Evolutionary conservation across 2,113 vertebrate genomes (phyloP), one percentile per base, ranked within the genome.

Genomic region (Psilopsiagon aymara): DNA sequence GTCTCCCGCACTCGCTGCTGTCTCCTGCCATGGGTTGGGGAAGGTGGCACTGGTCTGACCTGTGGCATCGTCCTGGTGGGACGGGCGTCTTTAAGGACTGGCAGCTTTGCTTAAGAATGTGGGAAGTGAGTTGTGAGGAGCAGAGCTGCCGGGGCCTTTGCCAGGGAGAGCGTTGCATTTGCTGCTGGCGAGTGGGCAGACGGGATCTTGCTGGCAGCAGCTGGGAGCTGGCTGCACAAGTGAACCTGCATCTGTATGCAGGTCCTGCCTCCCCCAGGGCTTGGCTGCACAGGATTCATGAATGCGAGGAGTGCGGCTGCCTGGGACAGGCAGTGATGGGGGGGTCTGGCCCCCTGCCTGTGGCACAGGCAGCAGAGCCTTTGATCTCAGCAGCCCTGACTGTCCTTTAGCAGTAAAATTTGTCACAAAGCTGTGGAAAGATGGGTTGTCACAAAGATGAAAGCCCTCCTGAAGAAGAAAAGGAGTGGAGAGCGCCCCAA

Each of bases 51-150:
- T 57, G 71, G 31, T 62, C 66, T 27, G 33, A 17, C 17, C 33
- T 6, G 1, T 1, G 1, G 31, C 81, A 39, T 31, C 2, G 1
- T 47, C 44, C 23, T 4, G 16, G 3, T 46, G 44, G 29, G 11
- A 93, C 17, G 28, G 25, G 25, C 16, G 1, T 24, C 57, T 80
- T 59, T 75, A 52, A 84, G 39, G 68, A 52, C 33, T 41, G 43
- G 13, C 5, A 68, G 4, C 62, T 67, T 82, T 29, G 21, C 52
- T 82, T 88, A n/a, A 69, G 63, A 81, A 66, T 25, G 5, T 23
- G 39, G 66, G 86, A 69, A 25, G 68, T 62, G 80, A 63, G 11
- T 46, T 82, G 67, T 73, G 7, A 11, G 68, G 78, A 74, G 64
- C 59, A 84, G 73, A 82, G 68, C n/a, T 46, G 51, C 28, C 2